Base-by-base conservation (phyloP, 2,113 vertebrate species). In the Genyomyrus donnyi region DNA sequence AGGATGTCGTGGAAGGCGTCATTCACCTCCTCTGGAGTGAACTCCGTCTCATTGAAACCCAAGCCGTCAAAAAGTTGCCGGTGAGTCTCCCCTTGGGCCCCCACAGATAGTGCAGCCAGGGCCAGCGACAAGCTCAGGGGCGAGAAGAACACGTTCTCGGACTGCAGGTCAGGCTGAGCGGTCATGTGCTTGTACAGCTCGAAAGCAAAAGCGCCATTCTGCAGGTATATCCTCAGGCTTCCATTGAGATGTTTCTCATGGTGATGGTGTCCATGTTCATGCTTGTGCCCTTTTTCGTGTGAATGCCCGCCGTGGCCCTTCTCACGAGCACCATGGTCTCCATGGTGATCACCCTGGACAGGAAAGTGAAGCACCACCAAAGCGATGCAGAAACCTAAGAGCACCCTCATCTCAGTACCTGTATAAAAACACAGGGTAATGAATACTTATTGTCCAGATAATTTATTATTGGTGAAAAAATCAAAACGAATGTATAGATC, bases 81-180 rank as follows among this genome's bases (percentile, higher is more conserved):
- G 90, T 96, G 94, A 3, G 91, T 97, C 45, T 93, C 92, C 21
- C 91, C 95, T 8, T 87, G 93, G 1, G 97, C 95, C 87, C 95
- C 95, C 46, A 94, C 92, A 0, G 94, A 94, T 89, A 97, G 91
- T 42, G 95, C 94, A 49, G 94, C 94, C 93, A 98, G 95, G 83
- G 94, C 93, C 3, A 91, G 74, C 49, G 95, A 97, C 91, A 96
- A 93, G 58, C 96, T 96, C 17, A 91, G 56, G 2, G 97, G 96
- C 48, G 96, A 98, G 93, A 94, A 97, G 92, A 97, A 96, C 89
- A 97, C 92, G n/a, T 97, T 97, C 89, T 93, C 92, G 70, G 92
- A 91, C 84, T 91, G 90, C 10, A 89, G 90, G 48, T 91, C 90
- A 0, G 93, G 31, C 9, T 90, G 90, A 90, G 70, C 24, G 31